Evolutionary conservation across 1,140 invertebrate genomes (phyloP), one percentile per base, ranked within the genome.

Genomic region (Micrasema longulum): DNA sequence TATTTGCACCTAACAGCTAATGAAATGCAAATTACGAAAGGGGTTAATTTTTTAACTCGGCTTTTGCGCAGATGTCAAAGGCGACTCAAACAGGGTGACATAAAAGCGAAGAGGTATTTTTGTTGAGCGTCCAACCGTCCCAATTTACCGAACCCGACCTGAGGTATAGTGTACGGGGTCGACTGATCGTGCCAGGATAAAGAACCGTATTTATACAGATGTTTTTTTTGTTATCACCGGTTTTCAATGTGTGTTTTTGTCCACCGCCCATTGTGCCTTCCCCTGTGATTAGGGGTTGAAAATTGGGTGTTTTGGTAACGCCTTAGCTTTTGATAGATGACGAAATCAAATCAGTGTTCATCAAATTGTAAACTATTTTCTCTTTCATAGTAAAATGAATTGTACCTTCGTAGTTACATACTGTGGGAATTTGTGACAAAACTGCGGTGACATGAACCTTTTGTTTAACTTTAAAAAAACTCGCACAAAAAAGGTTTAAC

Each of bases 171-270:
- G 23, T 23, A 35, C 63, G 20, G 38, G 70, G 62, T 64, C 16
- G 20, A 20, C 36, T 60, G 72, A 74, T 74, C 67, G 72, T 74
- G 72, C 53, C 72, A 12, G 23, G 72, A 74, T 74, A 74, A 70
- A 66, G 62, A 41, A 38, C 41, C 43, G 41, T 74, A 62, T 74
- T 74, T 74, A 52, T 70, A 70, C 72, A 74, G 72, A 74, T 74
- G 72, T 62, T 52, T 70, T n/a, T 74, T 69, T 73, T 70, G 60
- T 31, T 31, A 65, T 55, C 43, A 60, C 48, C 53, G 35, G 36
- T 73, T 69, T 73, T 69, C 60, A 64, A 60, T 43, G 55, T 41
- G 55, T 26, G 38, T 64, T 69, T 73, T 73, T 68, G 16, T 18
- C 41, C 12, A 22, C 23, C 36, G 7, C 20, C 57, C 45, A 45